Evolutionary conservation across 2,797 vertebrate genomes (phyloP).

Genomic region (Molothrus aeneus): DNA sequence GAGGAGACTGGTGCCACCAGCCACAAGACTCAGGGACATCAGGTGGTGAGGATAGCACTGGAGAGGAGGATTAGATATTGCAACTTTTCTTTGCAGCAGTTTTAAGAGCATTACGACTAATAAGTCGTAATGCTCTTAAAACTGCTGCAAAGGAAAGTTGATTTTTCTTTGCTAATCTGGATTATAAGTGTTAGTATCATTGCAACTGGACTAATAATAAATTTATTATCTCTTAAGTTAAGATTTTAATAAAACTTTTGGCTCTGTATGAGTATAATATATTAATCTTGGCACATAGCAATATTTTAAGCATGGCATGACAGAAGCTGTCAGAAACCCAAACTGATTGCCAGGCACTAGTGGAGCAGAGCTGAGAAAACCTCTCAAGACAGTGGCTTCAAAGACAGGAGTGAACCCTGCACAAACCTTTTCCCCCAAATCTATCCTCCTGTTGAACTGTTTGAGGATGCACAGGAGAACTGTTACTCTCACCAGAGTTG

Average conservation of each 20-base stretch:
- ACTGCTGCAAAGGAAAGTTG: no score
- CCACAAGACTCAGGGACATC: background rate
- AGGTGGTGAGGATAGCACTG: background rate
- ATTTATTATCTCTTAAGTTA: background rate
- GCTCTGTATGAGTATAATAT: background rate
- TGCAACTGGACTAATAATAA: background rate
- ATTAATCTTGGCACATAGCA: background rate
- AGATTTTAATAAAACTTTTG: background rate
- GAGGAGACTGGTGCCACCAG: background rate
- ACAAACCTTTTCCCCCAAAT: background rate
- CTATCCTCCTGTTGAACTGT: background rate
- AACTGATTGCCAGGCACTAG: background rate
- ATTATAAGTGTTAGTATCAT: background rate
- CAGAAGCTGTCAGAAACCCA: background rate
- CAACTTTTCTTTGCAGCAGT: background rate
- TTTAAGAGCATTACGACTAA: background rate
- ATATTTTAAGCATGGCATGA: background rate
- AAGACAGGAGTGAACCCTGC: background rate
- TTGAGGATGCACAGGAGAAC: background rate
- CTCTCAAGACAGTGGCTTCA: background rate
- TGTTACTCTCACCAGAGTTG: background rate
- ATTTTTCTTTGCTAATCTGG: background rate
- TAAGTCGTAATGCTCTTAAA: background rate
- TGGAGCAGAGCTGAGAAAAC: background rate
- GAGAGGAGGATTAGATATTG: background rate